phyloP scores from a whole-genome alignment of 2,888 invertebrate species.

The Callosobruchus maculatus region DNA sequence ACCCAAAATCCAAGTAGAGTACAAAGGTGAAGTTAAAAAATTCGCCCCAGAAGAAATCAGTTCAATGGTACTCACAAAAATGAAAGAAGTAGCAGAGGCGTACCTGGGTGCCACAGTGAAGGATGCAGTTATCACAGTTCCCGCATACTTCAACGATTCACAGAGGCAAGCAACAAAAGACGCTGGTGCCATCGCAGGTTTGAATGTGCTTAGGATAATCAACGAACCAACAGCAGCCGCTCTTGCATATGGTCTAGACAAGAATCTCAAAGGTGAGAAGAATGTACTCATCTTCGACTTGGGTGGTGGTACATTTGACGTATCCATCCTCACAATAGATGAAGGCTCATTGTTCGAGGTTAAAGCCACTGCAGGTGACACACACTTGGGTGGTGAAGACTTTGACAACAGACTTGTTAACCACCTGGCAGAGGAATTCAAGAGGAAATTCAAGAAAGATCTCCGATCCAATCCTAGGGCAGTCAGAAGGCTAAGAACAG shows the following conservation, averaged over 20 bases:
- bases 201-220: slow-evolving; percentile 79
- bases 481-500: slow-evolving; percentile 66
- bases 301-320: slow-evolving; percentile 72
- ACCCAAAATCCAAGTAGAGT: slow-evolving; percentile 66
- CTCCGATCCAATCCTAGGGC: slow-evolving; percentile 58
- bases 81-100: slow-evolving; percentile 37
- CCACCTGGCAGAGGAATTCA: slow-evolving; percentile 64
- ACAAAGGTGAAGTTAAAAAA: slow-evolving; percentile 61
- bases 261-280: slow-evolving; percentile 31
- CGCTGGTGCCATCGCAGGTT: slow-evolving; percentile 59
- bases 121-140: slow-evolving; percentile 48
- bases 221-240: slow-evolving; percentile 61
- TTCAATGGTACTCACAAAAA: slow-evolving; percentile 60
- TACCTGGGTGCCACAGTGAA: slow-evolving; percentile 56
- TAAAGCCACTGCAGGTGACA: slow-evolving; percentile 79
- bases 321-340: slow-evolving; percentile 78
- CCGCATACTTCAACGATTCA: slow-evolving; percentile 57
- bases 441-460: slow-evolving; percentile 69
- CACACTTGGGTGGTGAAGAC: slow-evolving; percentile 77
- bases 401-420: slow-evolving; percentile 57
- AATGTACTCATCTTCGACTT: slow-evolving; percentile 65
- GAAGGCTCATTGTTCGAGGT: slow-evolving; percentile 82
- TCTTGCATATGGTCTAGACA: slow-evolving; percentile 32
- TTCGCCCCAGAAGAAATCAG: slow-evolving; percentile 70
- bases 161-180: slow-evolving; percentile 79